Evolutionary conservation across 2,797 vertebrate species (phyloP), one percentile per base, ranked within the genome.

Genomic region (Lepus townsendii): DNA sequence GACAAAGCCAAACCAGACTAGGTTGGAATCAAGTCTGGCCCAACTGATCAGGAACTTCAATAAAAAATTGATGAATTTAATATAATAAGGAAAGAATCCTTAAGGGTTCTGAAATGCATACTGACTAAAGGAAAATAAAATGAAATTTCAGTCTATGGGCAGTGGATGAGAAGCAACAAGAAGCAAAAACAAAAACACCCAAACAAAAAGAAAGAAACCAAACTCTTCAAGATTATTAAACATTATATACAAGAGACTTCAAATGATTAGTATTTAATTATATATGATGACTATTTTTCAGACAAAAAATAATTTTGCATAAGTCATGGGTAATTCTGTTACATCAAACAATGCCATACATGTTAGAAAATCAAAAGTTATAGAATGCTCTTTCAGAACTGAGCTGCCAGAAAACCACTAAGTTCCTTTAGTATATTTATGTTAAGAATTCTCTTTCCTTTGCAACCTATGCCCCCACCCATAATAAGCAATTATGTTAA

Each of bases 281-380:
- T 90, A 76, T 80, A 24, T 72, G 47, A 3, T 7, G 77, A 93
- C 72, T 93, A 52, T 68, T 65, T 89, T 71, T 63, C 5, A 83
- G 24, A 72, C 54, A 50, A 82, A 30, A 82, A 79, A 77, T 9
- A 32, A 11, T 62, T 54, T 20, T 63, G 69, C 68, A 14, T 60
- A 69, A 66, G 10, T 22, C 6, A 17, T 63, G 26, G 7, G 14
- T 3, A 54, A 27, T 32, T 22, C 5, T 65, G 11, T 19, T 5
- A 79, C 42, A n/a, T 68, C 30, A 78, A 91, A 32, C 3, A n/a
- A 5, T 19, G 11, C 1, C 3, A 30, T 1, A n/a, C 24, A 3
- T 11, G 60, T 76, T n/a, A 63, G 22, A 63, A 90, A 90, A 69
- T n/a, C 22, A 27, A 47, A 5, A 78, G 16, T 32, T 90, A 5